A percentile compares a stretch with the other conserved stretches of the same genome.
Conservation (phyloP, 2,888 invertebrate genomes). For the Clepsis dumicolana region DNA sequence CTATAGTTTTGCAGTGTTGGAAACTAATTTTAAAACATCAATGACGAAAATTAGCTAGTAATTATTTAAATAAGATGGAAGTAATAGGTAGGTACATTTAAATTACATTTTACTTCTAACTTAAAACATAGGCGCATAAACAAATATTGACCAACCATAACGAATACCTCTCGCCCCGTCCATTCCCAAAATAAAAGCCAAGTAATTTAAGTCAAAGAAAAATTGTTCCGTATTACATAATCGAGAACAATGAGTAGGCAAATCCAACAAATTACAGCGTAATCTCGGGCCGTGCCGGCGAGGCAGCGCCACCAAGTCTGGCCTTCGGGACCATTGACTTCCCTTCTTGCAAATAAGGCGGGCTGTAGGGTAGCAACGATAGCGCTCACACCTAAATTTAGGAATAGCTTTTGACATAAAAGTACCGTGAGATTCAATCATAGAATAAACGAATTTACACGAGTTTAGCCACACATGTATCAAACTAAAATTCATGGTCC, state of each 20-base stretch:
- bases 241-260: slow-evolving; percentile 71
- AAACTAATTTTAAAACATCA: too few species aligned
- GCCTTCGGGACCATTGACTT: slow-evolving; percentile 71
- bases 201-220: slow-evolving; percentile 23
- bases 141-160: not conserved
- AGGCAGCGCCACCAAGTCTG: slow-evolving; percentile 72
- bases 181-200: not conserved
- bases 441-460: too few species aligned
- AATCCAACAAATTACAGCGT: slow-evolving; percentile 69
- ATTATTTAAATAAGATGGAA: not conserved
- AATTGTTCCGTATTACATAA: slow-evolving; percentile 29
- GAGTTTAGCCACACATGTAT: too few species aligned
- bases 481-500: too few species aligned
- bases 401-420: too few species aligned
- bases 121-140: not conserved
- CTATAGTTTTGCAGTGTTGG: too few species aligned
- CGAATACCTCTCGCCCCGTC: not conserved
- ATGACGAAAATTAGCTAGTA: not conserved
- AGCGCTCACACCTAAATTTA: not conserved
- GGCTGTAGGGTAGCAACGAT: slow-evolving; percentile 40
- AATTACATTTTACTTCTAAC: too few species aligned
- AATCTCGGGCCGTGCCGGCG: slow-evolving; percentile 64
- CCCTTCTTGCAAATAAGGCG: slow-evolving; percentile 61
- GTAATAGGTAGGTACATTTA: too few species aligned
- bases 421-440: too few species aligned